Base-by-base conservation (phyloP, 2,888 invertebrate species). In the Hylaea fasciaria region DNA sequence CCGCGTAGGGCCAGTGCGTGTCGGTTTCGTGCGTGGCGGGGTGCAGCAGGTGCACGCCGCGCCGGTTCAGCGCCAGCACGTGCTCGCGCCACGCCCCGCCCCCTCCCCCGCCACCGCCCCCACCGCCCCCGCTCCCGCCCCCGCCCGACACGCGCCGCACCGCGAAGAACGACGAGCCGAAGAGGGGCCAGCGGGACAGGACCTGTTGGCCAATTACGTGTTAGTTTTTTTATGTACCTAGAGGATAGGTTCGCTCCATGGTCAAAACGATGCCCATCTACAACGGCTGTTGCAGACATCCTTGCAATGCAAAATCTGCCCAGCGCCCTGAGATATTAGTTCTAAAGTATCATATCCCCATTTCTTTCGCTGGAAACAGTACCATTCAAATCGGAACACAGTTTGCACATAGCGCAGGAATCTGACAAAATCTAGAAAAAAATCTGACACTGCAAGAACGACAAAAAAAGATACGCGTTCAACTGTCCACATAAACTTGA, bases 161-260 rank as follows among this genome's bases (percentile, higher is more conserved):
- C 13, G 98, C 97, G 93, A 99, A 99, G 95, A 99, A 99, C 72
- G 98, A 98, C 66, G 98, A 98, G 13, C 99, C 99, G 92, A 99
- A 99, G 57, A 99, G 93, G 46, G 97, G 96, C 99, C 99, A 99
- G 77, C 96, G 95, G 68, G 98, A 97, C 29, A 99, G 89, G 52
- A 98, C 97, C 93, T 98, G 97, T n/a, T 13, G n/a, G 39, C 0
- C n/a, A 14, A 5, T 8, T 11, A 22, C 3, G 3, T 9, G 11
- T 2, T 9, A n/a, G n/a, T n/a, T n/a, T n/a, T n/a, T n/a, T n/a
- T n/a, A n/a, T n/a, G n/a, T n/a, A n/a, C n/a, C n/a, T n/a, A n/a
- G n/a, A n/a, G n/a, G n/a, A n/a, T n/a, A n/a, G n/a, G n/a, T n/a
- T n/a, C n/a, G n/a, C n/a, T n/a, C n/a, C n/a, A n/a, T n/a, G n/a